These are phyloP conservation scores for Drosophila subsilvestris DNA, from an alignment of 2,888 invertebrate species.

Conservation along the genomic window DNA sequence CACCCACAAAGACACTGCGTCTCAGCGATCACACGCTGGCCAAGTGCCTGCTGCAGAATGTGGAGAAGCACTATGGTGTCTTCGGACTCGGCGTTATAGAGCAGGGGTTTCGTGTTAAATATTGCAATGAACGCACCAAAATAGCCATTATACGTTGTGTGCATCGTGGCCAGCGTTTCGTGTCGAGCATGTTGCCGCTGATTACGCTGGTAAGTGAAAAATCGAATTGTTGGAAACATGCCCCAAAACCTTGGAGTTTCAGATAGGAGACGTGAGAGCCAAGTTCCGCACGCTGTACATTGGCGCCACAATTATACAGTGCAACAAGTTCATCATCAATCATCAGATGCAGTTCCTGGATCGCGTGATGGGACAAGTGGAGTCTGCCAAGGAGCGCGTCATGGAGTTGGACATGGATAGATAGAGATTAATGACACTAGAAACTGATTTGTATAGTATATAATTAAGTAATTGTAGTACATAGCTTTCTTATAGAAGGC, in stretches of 20 bases:
- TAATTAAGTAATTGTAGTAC: conserved; percentile 51
- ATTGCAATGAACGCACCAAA: conserved; percentile 90
- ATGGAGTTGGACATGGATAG: conserved; percentile 81
- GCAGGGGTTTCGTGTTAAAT: conserved; percentile 90
- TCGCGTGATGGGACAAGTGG: conserved; percentile 86
- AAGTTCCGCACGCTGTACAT: conserved; percentile 88
- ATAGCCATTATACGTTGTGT: conserved; percentile 89
- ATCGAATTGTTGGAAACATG: background rate
- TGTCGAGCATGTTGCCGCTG: conserved; percentile 88
- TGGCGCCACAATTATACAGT: conserved; percentile 92
- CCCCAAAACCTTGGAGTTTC: background rate
- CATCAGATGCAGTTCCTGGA: conserved; percentile 89
- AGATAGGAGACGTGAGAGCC: conserved; percentile 87
- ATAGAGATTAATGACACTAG: conserved; percentile 31
- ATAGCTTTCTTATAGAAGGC: conserved; percentile 46
- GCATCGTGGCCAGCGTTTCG: conserved; percentile 90
- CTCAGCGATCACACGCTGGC: conserved; percentile 84
- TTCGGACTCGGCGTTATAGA: conserved; percentile 89
- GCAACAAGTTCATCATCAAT: conserved; percentile 89
- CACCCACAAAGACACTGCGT: conserved; percentile 81
- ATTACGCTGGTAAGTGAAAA: conserved; percentile 85
- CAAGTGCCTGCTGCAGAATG: conserved; percentile 85
- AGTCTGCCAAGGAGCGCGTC: conserved; percentile 86
- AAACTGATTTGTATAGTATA: conserved; percentile 24
- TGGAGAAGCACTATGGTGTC: conserved; percentile 90